Conservation (phyloP, 2,113 vertebrate species). For the Dasyornis broadbenti region DNA sequence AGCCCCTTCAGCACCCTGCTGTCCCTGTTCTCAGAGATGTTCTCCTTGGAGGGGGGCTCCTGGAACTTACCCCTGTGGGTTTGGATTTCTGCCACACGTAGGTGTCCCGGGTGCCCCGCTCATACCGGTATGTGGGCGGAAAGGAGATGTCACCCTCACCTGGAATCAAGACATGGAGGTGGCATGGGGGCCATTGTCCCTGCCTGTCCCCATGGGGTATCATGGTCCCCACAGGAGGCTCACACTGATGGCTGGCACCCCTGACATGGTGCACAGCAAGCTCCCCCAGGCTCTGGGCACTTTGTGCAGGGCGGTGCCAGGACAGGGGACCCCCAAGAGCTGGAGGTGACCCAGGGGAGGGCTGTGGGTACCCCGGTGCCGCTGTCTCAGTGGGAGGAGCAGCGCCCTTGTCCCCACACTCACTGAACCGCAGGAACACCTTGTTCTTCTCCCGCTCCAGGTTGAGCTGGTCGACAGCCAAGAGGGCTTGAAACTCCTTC, state of each 20-base stretch:
- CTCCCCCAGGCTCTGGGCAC: background rate
- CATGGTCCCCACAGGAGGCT: background rate
- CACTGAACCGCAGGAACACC: constrained; percentile 84
- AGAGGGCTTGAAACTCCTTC: constrained; percentile 82
- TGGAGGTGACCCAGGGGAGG: background rate
- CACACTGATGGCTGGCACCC: fast-evolving
- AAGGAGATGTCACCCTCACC: constrained; percentile 86
- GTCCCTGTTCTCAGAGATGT: fast-evolving
- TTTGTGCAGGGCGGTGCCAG: fast-evolving
- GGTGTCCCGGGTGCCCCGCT: constrained; percentile 81
- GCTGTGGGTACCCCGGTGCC: background rate
- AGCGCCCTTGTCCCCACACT: constrained; percentile 7
- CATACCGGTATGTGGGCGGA: constrained; percentile 87
- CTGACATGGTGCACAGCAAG: fast-evolving
- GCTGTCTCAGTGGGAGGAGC: fast-evolving
- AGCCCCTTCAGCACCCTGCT: background rate
- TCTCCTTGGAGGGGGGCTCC: background rate
- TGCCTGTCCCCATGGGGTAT: background rate
- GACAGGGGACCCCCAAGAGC: fast-evolving
- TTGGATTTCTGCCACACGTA: constrained; percentile 90
- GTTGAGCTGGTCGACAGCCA: constrained; percentile 84
- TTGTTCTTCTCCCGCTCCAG: constrained; percentile 84
- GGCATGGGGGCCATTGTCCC: fast-evolving
- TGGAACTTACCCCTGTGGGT: constrained; percentile 79
- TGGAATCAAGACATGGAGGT: background rate